Evolutionary conservation across 2,113 vertebrate species (phyloP), one percentile per base, ranked within the genome.

Genomic region (Phalacrocorax aristotelis): DNA sequence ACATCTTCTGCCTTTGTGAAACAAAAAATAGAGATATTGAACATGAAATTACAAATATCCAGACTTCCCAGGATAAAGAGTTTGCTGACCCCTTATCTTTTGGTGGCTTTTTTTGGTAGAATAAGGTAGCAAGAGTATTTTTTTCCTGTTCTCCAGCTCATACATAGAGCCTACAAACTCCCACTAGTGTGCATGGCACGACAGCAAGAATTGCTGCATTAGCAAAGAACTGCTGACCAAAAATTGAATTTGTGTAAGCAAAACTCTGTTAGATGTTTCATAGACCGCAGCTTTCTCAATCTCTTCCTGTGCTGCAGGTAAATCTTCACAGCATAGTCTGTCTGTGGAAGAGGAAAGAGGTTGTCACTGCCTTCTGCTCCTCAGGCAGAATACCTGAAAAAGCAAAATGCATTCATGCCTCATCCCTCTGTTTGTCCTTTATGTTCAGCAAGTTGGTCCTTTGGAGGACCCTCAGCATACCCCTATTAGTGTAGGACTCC

Each of bases 331-430:
- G 34, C 2, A 1, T 40, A 34, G 3, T 72, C 68, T 44, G 32
- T 62, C 46, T 76, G 34, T 52, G 48, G 20, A 82, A 78, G 30
- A 74, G 76, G 26, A 72, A 87, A 64, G 32, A 77, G n/a, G 13
- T 30, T 1, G 1, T 61, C 12, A 2, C 62, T 80, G 36, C 34
- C 32, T 69, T 86, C 36, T 0, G 0, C 17, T 29, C 15, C 15
- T 72, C 34, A 36, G 68, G 17, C 26, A 58, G 80, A 66, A 70
- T 74, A 74, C n/a, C 51, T 58, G 17, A 42, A 74, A 95, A 69
- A 77, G 40, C 7, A 79, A 61, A 80, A 74, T 7, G 2, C 12
- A 16, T 70, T 92, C 22, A 29, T 60, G 21, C 29, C 17, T 78
- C 6, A 27, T 72, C 26, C 30, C 10, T 83, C 69, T 57, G 2